phyloP scores from a whole-genome alignment of 2,113 vertebrate genomes.

The Perca flavescens region DNA sequence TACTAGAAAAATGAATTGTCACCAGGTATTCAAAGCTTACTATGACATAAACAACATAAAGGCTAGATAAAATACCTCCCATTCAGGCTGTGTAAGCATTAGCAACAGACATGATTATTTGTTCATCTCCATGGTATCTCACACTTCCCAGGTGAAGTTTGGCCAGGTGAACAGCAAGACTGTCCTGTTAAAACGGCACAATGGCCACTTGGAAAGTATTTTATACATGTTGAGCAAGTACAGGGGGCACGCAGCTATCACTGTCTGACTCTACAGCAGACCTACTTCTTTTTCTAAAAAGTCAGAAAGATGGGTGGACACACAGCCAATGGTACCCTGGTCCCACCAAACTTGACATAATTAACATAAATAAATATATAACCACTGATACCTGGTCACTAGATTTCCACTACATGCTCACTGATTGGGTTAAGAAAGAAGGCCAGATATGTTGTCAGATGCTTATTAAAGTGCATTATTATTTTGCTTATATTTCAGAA shows the following conservation, averaged over 20 bases:
- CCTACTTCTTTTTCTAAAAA: background rate
- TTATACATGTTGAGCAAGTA: constrained; percentile 63
- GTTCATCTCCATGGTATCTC: constrained; percentile 54
- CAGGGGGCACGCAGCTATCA: background rate
- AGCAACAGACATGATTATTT: background rate
- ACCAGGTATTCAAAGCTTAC: background rate
- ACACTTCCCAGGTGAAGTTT: constrained; percentile 72
- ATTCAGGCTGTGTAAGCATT: background rate
- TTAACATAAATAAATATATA: constrained; percentile 34
- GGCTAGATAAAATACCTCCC: background rate
- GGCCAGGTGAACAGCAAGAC: constrained; percentile 11
- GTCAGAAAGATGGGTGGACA: constrained; percentile 24
- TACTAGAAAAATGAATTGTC: background rate
- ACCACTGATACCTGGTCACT: background rate
- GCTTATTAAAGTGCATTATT: too few species aligned
- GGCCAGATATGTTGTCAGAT: background rate
- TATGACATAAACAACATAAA: background rate
- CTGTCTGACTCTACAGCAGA: background rate
- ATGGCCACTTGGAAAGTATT: constrained; percentile 14
- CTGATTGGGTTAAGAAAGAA: background rate
- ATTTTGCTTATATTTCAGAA: too few species aligned
- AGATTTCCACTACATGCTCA: background rate
- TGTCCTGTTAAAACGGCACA: constrained; percentile 18
- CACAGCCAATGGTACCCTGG: constrained; percentile 29
- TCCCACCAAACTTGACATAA: background rate